Percentiles rank a stretch among this genome's conserved stretches.
phyloP scores from a whole-genome alignment of 92 coral and sea anemone species.

The Porites lobata region DNA sequence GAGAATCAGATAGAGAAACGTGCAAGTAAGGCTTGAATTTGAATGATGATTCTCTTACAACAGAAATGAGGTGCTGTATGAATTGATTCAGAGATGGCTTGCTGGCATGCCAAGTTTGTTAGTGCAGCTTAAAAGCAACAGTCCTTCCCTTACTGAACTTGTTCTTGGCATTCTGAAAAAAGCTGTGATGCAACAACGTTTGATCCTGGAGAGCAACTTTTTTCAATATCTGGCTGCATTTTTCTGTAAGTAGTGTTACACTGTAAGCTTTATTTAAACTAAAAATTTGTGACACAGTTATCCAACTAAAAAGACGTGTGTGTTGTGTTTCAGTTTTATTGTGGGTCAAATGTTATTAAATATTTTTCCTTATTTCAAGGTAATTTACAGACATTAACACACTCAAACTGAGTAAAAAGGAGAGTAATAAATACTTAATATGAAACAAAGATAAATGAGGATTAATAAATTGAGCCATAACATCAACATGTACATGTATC shows the following conservation, averaged over 20 bases:
- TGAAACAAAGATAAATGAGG: no score
- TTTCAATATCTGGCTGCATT: slow-evolving; percentile 16
- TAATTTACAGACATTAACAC: no score
- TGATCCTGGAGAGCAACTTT: slow-evolving; percentile 9
- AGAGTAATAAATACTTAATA: no score
- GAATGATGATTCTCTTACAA: not conserved
- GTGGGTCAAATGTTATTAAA: no score
- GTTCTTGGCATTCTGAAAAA: slow-evolving; percentile 65
- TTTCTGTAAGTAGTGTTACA: slow-evolving; percentile 19
- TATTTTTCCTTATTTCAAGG: no score
- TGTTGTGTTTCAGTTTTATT: no score
- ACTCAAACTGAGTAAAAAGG: no score
- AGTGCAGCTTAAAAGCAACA: slow-evolving; percentile 61
- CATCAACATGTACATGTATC: no score
- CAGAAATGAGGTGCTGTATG: slow-evolving; percentile 25
- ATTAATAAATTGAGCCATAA: no score
- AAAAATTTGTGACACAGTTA: no score
- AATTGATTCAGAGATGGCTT: slow-evolving; percentile 65
- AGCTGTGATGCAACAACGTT: slow-evolving; percentile 47
- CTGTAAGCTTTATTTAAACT: not conserved
- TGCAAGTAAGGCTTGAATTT: not conserved
- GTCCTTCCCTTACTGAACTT: slow-evolving; percentile 61
- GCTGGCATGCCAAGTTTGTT: slow-evolving; percentile 69
- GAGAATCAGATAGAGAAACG: not conserved
- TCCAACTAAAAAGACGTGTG: no score